Evolutionary conservation across 2,797 vertebrate species (phyloP).

Genomic region (Cossypha heuglini): DNA sequence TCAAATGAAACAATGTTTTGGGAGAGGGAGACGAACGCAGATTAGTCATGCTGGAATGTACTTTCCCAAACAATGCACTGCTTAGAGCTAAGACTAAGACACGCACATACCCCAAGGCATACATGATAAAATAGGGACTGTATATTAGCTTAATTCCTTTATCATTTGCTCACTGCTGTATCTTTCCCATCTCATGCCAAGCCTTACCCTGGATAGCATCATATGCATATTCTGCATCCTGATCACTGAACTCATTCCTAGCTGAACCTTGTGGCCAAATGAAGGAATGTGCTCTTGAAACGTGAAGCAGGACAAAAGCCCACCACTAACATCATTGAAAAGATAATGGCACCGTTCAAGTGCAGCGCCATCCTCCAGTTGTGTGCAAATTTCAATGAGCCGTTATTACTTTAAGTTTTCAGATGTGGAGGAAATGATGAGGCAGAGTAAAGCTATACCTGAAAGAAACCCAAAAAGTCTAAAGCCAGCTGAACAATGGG

Average conservation of each 20-base stretch:
- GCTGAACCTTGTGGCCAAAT: neutral
- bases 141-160: neutral
- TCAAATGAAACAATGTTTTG: neutral
- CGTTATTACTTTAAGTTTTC: neutral
- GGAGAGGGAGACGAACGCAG: neutral
- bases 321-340: accelerated
- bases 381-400: neutral
- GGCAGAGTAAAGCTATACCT: neutral
- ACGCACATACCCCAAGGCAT: neutral
- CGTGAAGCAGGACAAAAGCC: neutral
- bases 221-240: neutral
- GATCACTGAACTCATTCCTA: neutral
- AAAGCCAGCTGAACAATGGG: neutral
- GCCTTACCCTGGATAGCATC: neutral
- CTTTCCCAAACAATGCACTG: conserved; percentile 11
- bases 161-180: neutral
- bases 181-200: neutral
- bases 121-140: neutral
- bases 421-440: neutral
- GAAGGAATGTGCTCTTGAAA: neutral
- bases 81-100: neutral
- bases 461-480: neutral
- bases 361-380: neutral
- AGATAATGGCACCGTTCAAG: neutral
- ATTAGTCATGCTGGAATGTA: neutral